Evolutionary conservation across 2,113 vertebrate species (phyloP), one percentile per base, ranked within the genome.

Genomic region (Oryzias melastigma): DNA sequence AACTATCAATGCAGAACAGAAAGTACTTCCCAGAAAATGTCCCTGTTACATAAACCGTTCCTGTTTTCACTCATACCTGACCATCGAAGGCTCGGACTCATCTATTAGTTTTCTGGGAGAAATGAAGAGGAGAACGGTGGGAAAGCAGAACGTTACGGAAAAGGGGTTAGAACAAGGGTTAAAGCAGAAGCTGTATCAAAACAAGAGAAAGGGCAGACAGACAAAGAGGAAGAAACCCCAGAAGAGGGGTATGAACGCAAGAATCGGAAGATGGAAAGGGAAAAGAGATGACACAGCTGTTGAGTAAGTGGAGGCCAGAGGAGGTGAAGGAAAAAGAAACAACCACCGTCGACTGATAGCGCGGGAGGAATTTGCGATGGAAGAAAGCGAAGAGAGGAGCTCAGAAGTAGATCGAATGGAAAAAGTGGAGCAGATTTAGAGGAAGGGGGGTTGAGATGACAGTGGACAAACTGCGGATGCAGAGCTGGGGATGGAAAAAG

Each of bases 261-360:
- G 82, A 80, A 82, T 46, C 64, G 82, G 80, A 82, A 80, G 78
- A 77, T 71, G 86, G 82, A 82, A 86, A 83, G 56, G 20, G 57
- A 64, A 86, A 79, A 75, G 69, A 61, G 82, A 77, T 77, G 85
- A 82, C 77, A 65, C 77, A 54, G 79, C 81, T 57, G 62, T 77
- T 66, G 75, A 73, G 70, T 20, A 48, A 77, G 55, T 41, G 71
- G 66, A 58, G 83, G 83, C 77, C 71, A 68, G 52, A 5, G 7
- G 66, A 63, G 75, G 77, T 69, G 77, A 81, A 76, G 78, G 87
- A 80, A 85, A 87, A 65, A 84, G 75, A 81, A 88, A 86, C 81
- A 84, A 40, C 44, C 10, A n/a, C 66, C 43, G 18, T 16, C 13
- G 42, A 43, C 52, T 65, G 80, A 82, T 59, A 58, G 64, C 59